A percentile compares a stretch with the other conserved stretches of the same genome.
These are phyloP conservation scores for Triplophysa bombifrons DNA, from an alignment of 2,797 vertebrate species.

Conservation along the genomic window DNA sequence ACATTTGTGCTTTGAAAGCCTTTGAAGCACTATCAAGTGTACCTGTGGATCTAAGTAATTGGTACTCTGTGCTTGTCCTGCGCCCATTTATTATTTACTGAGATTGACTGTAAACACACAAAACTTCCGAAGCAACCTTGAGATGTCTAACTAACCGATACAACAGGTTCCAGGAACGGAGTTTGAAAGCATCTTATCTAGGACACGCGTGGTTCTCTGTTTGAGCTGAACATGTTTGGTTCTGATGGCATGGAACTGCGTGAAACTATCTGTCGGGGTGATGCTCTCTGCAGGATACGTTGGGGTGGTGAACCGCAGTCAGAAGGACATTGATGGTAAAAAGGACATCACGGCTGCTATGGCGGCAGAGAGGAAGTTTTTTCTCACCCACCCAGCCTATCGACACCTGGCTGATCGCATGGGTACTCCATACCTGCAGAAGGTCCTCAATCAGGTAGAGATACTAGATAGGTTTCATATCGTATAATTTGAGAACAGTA, in stretches of 20 bases:
- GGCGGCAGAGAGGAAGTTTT: slow-evolving; percentile 92
- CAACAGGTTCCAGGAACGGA: too few species aligned
- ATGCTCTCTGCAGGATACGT: slow-evolving; percentile 82
- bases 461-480: too few species aligned
- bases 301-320: slow-evolving; percentile 94
- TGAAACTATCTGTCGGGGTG: neutral
- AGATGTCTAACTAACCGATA: too few species aligned
- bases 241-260: neutral
- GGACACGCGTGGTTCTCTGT: neutral
- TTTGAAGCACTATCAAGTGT: slow-evolving; percentile 14
- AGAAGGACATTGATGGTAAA: slow-evolving; percentile 95
- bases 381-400: slow-evolving; percentile 89
- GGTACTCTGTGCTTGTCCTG: neutral
- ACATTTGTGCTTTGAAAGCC: neutral
- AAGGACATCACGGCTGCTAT: slow-evolving; percentile 92
- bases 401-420: slow-evolving; percentile 94
- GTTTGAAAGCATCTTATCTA: too few species aligned
- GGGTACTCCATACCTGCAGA: slow-evolving; percentile 93
- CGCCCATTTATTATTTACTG: neutral
- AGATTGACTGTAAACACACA: neutral
- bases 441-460: slow-evolving; percentile 89
- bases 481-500: neutral
- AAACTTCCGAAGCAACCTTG: too few species aligned
- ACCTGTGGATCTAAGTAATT: neutral
- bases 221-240: neutral